Evolutionary conservation across 64 coral and sea anemone species (phyloP), one percentile per base, ranked within the genome.

Genomic region (Porites australiensis): DNA sequence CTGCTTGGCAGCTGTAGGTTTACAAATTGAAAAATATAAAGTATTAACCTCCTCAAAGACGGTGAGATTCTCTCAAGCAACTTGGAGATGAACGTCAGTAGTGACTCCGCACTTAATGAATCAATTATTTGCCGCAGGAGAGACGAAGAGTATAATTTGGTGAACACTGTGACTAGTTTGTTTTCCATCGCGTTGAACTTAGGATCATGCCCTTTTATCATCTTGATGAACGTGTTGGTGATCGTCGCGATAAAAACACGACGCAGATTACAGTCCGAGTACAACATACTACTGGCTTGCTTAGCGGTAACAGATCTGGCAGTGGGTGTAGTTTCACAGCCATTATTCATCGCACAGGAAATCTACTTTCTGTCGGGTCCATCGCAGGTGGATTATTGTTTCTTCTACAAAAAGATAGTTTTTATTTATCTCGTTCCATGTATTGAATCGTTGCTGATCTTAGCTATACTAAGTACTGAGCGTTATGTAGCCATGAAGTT

Each of bases 201-300:
- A 37, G 27, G 27, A 37, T 37, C 27, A 37, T 37, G 27, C 27
- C 27, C 27, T 37, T 37, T 37, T 37, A 37, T 37, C 2, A 77
- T 77, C 19, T n/a, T 77, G 5, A 77, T 54, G 75, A 77, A 77
- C 19, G 50, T 53, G 50, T 52, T 77, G 75, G 75, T 77, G 75
- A 53, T 77, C 16, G 20, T n/a, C 4, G 75, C 75, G 18, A 16
- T 77, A 21, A 54, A 52, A 48, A 77, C 47, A 54, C 47, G 48
- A 52, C 75, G 5, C 50, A 77, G 75, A 77, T 10, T 77, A 50
- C 27, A 37, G 27, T 37, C 27, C 0, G 1, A 0, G 27, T 37
- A 37, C 27, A 37, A 37, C 27, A 37, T 37, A 37, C 27, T 37
- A 37, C 27, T 37, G 27, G 27, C 27, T 37, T 37, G 27, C 27